Evolutionary conservation across 92 coral and sea anemone species (phyloP).

Genomic region (Micromussa lordhowensis): DNA sequence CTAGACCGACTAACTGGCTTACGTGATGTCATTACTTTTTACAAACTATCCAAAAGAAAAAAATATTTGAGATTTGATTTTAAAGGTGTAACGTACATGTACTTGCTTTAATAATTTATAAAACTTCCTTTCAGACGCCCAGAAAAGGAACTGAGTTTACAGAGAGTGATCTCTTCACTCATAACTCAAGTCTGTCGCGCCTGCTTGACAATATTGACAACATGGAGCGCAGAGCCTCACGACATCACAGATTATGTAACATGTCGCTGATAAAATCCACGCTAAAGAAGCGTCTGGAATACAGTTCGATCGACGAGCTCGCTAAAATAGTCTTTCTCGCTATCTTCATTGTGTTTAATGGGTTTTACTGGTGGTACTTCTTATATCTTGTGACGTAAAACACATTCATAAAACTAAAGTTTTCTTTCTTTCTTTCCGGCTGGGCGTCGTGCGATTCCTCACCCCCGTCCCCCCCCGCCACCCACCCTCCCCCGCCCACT

Average conservation of each 20-base stretch:
- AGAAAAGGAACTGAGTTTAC: background rate
- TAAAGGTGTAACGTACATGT: background rate
- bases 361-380: slow-evolving; percentile 72
- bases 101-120: background rate
- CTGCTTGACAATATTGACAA: background rate
- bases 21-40: too few species aligned
- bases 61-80: background rate
- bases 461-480: background rate
- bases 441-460: background rate
- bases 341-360: slow-evolving; percentile 65
- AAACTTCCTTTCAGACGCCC: background rate
- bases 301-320: slow-evolving; percentile 55
- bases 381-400: slow-evolving; percentile 20
- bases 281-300: slow-evolving; percentile 6
- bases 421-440: background rate
- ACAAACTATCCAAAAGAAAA: too few species aligned
- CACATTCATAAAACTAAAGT: too few species aligned
- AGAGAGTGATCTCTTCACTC: background rate
- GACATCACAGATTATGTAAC: background rate
- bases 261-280: background rate
- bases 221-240: background rate
- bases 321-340: slow-evolving; percentile 68
- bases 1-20: too few species aligned
- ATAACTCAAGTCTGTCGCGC: background rate
- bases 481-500: too few species aligned